Conservation (phyloP, 2,113 vertebrate genomes). For the Orientallactaga bullata region DNA sequence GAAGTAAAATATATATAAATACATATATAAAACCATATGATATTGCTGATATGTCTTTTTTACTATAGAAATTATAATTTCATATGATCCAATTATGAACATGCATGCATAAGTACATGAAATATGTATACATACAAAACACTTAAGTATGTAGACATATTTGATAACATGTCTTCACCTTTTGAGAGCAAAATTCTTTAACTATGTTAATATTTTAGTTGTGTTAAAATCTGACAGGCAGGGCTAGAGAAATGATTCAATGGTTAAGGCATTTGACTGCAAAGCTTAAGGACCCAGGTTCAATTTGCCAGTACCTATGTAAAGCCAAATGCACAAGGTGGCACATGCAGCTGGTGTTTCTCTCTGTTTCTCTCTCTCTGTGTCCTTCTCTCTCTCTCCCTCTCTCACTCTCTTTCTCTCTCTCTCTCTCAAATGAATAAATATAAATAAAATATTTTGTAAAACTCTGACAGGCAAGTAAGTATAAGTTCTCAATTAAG, state of each 20-base stretch:
- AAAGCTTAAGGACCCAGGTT: no score
- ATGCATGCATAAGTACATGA: not conserved
- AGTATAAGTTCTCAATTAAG: conserved; percentile 58
- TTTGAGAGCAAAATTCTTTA: conserved; percentile 42
- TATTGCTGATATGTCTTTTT: conserved; percentile 38
- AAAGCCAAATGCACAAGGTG: no score
- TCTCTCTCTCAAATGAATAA: no score
- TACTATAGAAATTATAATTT: conserved; percentile 29
- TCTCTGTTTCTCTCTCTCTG: no score
- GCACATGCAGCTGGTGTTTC: no score
- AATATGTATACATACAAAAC: not conserved
- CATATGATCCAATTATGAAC: not conserved
- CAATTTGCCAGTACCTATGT: no score
- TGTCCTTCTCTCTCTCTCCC: no score
- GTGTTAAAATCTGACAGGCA: conserved; percentile 33
- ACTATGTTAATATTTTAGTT: conserved; percentile 52
- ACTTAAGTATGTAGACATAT: not conserved
- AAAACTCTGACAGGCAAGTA: not conserved
- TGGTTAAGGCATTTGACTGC: no score
- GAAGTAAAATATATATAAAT: not conserved
- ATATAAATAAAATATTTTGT: no score
- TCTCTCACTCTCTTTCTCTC: no score
- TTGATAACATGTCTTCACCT: conserved; percentile 14
- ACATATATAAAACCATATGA: not conserved
- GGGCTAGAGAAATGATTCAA: no score